phyloP scores from a whole-genome alignment of 2,113 vertebrate species.

The Meleagris gallopavo region DNA sequence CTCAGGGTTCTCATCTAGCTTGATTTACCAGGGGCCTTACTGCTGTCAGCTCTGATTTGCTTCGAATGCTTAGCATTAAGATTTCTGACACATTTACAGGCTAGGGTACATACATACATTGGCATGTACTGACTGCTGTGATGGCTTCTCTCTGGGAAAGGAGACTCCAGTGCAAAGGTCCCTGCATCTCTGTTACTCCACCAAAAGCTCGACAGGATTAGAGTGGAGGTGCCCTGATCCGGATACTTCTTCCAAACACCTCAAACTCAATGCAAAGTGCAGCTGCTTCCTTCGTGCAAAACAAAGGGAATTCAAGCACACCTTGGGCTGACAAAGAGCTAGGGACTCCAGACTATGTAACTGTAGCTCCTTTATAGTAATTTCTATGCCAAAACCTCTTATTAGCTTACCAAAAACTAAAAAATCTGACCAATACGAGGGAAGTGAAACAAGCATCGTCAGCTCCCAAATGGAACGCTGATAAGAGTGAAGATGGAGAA shows the following conservation, averaged over 20 bases:
- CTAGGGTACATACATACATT: background rate
- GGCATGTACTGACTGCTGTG: background rate
- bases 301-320: rapidly evolving
- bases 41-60: background rate
- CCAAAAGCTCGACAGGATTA: rapidly evolving
- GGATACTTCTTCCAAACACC: background rate
- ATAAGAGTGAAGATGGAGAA: background rate
- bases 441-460: rapidly evolving
- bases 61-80: background rate
- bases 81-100: background rate
- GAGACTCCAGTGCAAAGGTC: background rate
- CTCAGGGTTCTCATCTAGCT: background rate
- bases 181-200: background rate
- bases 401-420: background rate
- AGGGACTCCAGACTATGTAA: background rate
- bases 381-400: background rate
- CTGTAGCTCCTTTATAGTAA: background rate
- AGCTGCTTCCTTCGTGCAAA: background rate
- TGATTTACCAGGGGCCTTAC: rapidly evolving
- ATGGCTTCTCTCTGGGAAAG: background rate
- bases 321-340: background rate
- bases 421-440: background rate
- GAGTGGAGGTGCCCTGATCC: rapidly evolving
- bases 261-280: background rate
- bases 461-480: background rate